Percentiles rank a stretch among this genome's conserved stretches.
These are phyloP conservation scores for Geophilus truncorum DNA, from an alignment of 2,888 invertebrate species.

Conservation along the genomic window DNA sequence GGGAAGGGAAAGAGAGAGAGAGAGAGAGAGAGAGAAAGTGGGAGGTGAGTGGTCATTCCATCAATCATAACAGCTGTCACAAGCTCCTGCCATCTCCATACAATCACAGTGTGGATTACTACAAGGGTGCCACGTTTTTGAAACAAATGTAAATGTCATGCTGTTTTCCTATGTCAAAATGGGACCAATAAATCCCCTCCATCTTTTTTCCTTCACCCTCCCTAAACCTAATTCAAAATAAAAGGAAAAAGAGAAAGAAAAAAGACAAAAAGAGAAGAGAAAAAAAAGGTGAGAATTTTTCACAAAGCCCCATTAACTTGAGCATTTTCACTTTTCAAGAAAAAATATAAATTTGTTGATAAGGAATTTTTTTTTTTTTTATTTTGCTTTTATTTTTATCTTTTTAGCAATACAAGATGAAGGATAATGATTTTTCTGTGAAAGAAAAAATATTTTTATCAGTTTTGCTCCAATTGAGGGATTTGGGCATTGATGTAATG, in stretches of 20 bases:
- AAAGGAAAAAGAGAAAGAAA: background rate
- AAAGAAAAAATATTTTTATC: background rate
- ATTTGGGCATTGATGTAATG: background rate
- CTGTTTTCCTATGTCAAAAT: slow-evolving; percentile 20
- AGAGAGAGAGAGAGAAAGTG: background rate
- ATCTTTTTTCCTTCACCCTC: background rate
- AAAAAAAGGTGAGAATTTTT: slow-evolving; percentile 2
- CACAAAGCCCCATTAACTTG: background rate
- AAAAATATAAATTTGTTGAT: background rate
- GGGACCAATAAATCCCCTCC: slow-evolving; percentile 11
- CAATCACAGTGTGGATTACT: slow-evolving; percentile 14
- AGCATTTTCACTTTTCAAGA: background rate
- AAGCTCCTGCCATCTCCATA: slow-evolving; percentile 20
- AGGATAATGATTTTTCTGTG: background rate
- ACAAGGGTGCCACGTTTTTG: slow-evolving; percentile 16
- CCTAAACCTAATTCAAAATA: background rate
- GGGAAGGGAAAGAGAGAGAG: background rate
- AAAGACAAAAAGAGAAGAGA: background rate
- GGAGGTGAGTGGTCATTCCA: slow-evolving; percentile 12
- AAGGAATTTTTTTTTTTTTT: background rate
- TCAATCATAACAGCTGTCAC: slow-evolving; percentile 20
- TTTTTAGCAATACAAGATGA: background rate
- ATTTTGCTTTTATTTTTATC: background rate
- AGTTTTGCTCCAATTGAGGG: background rate
- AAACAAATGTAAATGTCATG: slow-evolving; percentile 20